These are phyloP conservation scores for Oreotrochilus melanogaster DNA, from an alignment of 2,113 vertebrate genomes.

Conservation along the genomic window DNA sequence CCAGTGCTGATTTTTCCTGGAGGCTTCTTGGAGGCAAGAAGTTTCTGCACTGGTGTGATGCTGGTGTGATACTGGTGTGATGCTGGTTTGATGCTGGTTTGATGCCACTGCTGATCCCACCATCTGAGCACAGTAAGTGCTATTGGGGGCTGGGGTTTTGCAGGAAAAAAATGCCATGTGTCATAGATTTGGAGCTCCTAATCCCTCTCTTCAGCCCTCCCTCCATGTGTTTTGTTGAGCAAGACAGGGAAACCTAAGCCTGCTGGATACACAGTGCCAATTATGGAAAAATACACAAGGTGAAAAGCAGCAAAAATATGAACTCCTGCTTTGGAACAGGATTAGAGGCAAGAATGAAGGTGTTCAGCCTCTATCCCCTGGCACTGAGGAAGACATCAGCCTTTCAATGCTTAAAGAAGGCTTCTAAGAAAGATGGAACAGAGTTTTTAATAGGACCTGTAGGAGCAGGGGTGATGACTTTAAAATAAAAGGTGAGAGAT, in stretches of 20 bases:
- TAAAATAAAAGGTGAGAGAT: not conserved
- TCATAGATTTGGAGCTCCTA: not conserved
- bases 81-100: not conserved
- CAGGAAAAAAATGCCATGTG: not conserved
- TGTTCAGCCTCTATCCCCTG: not conserved
- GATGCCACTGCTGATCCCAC: not conserved
- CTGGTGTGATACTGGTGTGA: not conserved
- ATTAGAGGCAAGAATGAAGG: not conserved
- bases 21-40: not conserved
- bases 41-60: not conserved
- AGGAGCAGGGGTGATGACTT: not conserved
- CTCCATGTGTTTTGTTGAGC: accelerated
- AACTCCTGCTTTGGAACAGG: not conserved
- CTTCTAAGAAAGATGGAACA: not conserved
- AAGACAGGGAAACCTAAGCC: not conserved
- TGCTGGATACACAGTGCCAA: not conserved
- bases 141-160: not conserved
- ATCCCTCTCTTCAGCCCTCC: not conserved
- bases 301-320: not conserved
- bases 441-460: not conserved
- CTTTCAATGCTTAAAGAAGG: not conserved
- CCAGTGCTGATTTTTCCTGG: not conserved
- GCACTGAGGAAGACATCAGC: not conserved
- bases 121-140: accelerated
- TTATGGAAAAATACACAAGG: not conserved